phyloP scores from a whole-genome alignment of 2,888 invertebrate species.

The Panorpa germanica region DNA sequence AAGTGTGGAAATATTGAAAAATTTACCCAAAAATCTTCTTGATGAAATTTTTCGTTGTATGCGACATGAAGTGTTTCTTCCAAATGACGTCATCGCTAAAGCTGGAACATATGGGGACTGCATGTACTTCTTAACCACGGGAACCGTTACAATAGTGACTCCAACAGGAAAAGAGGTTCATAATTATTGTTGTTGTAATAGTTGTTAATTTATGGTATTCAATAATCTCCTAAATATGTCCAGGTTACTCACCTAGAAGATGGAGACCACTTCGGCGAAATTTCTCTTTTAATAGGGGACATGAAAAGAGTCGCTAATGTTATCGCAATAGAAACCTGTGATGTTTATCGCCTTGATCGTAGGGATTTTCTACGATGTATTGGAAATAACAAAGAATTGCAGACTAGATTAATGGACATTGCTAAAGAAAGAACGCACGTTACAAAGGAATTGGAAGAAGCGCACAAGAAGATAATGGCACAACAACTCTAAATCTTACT shows the following conservation, averaged over 20 bases:
- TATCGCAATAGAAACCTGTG: conserved; percentile 23
- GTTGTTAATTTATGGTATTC: too few relatives aligned
- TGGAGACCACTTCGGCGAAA: conserved; percentile 32
- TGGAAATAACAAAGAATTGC: too few relatives aligned
- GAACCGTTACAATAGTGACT: conserved; percentile 39
- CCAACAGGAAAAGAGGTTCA: conserved; percentile 40
- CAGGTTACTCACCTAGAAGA: conserved; percentile 32
- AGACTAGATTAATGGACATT: too few relatives aligned
- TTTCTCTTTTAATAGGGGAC: conserved; percentile 24
- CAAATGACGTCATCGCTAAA: conserved; percentile 37
- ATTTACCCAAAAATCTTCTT: conserved; percentile 27
- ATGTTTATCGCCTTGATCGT: conserved; percentile 23
- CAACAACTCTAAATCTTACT: too few relatives aligned
- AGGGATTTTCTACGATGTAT: too few relatives aligned
- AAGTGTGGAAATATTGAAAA: conserved; percentile 32
- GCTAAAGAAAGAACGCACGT: too few relatives aligned
- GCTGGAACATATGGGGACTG: conserved; percentile 34
- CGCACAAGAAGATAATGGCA: too few relatives aligned
- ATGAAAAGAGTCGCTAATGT: conserved; percentile 25
- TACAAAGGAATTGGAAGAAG: too few relatives aligned
- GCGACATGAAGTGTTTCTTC: conserved; percentile 34
- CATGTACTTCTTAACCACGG: conserved; percentile 42
- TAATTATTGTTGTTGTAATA: too few relatives aligned
- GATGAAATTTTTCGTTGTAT: conserved; percentile 31
- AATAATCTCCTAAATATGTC: too few relatives aligned